phyloP scores from a whole-genome alignment of 2,797 vertebrate genomes.

The Tadarida brasiliensis region DNA sequence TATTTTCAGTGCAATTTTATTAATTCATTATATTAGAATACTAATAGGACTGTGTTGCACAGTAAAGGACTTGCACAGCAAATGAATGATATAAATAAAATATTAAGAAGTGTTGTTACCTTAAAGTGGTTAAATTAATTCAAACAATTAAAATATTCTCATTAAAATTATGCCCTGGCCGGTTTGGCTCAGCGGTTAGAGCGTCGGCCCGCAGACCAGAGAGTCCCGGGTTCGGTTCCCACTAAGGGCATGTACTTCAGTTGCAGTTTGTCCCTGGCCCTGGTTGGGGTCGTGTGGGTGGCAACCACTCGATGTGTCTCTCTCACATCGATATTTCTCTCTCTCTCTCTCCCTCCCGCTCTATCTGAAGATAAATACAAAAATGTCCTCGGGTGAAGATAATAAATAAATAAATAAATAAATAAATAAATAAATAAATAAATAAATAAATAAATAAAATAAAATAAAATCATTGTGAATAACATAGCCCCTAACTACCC shows the following conservation, averaged over 20 bases:
- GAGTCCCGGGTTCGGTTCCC: too few species aligned
- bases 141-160: slow-evolving; percentile 36
- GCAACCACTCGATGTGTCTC: too few species aligned
- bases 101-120: not conserved
- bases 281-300: too few species aligned
- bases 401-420: not conserved
- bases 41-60: not conserved
- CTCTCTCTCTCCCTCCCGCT: too few species aligned
- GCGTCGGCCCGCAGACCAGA: too few species aligned
- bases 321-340: too few species aligned
- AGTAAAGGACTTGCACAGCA: slow-evolving; percentile 36
- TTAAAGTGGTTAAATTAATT: slow-evolving; percentile 56
- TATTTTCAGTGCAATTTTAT: slow-evolving; percentile 59
- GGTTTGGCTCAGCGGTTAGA: too few species aligned
- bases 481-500: not conserved
- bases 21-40: slow-evolving; percentile 43
- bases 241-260: too few species aligned
- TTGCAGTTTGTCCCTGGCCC: too few species aligned
- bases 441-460: too few species aligned
- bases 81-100: slow-evolving; percentile 45
- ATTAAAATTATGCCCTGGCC: not conserved
- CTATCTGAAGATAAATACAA: too few species aligned
- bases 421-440: not conserved
- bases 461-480: slow-evolving; percentile 28
- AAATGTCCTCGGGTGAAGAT: too few species aligned